Evolutionary conservation across 2,797 vertebrate genomes (phyloP), one percentile per base, ranked within the genome.

Genomic region (Martes flavigula): DNA sequence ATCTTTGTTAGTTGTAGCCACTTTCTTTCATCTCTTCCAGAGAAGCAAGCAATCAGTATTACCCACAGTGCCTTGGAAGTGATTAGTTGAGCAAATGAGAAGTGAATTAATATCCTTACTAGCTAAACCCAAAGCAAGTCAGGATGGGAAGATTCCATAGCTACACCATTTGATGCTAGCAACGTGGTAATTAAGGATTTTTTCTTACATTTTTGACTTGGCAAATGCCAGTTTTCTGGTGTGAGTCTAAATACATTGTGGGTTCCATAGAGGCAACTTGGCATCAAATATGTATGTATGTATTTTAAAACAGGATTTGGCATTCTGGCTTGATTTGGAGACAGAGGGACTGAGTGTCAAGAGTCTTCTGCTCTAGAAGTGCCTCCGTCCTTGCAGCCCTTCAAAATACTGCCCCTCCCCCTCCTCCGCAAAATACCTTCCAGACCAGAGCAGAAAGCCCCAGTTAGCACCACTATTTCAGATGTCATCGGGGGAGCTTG

Each of bases 41-140:
- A n/a, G 32, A 87, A 87, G 38, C 20, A 73, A 75, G 7, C 13
- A 27, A 78, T 75, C 58, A 81, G 38, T 43, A 92, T 92, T 78
- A 82, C 32, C 73, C 60, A 64, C 3, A 48, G 23, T 91, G 12
- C 23, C 14, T 96, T 68, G 60, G 77, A 89, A 91, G 18, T 87
- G 75, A 95, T 40, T 83, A 40, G 83, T 56, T 87, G 96, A 85
- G 58, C 64, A 95, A 94, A 84, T 38, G 38, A 92, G 91, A 91
- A 93, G 35, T 62, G 73, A 73, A 84, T 94, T 85, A 78, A 87
- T 90, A 77, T 6, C 25, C 21, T 72, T 87, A n/a, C 40, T 81
- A 87, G 60, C 38, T 72, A 87, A 94, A 10, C 35, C 17, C 64
- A 93, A 86, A 88, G 48, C 27, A 93, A 95, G 25, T 68, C 43